A percentile compares a stretch with the other conserved stretches of the same genome.
These are phyloP conservation scores for Amaurobius ferox DNA, from an alignment of 2,888 invertebrate genomes.

Conservation along the genomic window DNA sequence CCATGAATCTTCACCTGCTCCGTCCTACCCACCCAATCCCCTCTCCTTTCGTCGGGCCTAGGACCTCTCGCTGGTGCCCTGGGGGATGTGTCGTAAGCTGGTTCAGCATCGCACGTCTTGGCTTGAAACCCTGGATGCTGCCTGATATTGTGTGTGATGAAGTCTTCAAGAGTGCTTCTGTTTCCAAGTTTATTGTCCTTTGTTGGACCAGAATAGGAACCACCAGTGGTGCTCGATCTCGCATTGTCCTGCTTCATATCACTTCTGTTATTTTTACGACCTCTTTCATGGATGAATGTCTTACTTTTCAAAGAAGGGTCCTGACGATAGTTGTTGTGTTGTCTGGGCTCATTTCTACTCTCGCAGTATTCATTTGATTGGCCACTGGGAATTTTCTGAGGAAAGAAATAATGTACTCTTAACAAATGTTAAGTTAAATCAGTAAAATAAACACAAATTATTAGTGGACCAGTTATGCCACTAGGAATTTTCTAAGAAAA, in stretches of 20 bases:
- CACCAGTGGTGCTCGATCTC: not conserved
- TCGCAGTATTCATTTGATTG: not conserved
- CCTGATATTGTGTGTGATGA: not conserved
- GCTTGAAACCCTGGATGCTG: not conserved
- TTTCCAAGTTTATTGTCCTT: not conserved
- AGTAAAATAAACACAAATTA: too few relatives aligned
- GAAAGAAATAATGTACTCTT: too few relatives aligned
- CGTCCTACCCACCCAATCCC: not conserved
- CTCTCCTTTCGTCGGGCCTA: too few relatives aligned
- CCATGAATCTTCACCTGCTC: conserved; percentile 49
- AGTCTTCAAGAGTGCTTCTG: not conserved
- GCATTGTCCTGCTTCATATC: not conserved
- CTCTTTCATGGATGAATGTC: not conserved
- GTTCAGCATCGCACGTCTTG: too few relatives aligned
- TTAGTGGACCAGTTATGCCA: too few relatives aligned
- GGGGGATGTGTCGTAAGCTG: not conserved
- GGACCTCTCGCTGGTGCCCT: not conserved
- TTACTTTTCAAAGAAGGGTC: not conserved
- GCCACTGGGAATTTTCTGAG: not conserved
- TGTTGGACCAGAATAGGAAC: not conserved
- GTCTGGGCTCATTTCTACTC: not conserved
- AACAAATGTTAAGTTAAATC: too few relatives aligned
- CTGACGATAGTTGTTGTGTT: not conserved
- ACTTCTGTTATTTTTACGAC: not conserved
- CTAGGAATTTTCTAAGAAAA: too few relatives aligned